phyloP scores from a whole-genome alignment of 92 coral and sea anemone genomes.

The Montipora capitata region DNA sequence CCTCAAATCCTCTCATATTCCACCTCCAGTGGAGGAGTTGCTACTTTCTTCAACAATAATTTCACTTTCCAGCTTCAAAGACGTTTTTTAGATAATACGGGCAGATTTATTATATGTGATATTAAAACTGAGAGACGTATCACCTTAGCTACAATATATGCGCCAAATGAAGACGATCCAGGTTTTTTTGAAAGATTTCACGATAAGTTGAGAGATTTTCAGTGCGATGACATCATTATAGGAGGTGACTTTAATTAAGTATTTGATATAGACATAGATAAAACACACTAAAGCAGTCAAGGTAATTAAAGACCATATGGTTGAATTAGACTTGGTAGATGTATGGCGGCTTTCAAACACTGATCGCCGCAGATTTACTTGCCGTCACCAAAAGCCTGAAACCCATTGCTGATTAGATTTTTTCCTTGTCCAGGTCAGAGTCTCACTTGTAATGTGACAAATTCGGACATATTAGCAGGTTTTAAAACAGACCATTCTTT shows the following conservation, averaged over 20 bases:
- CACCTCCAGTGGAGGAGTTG: too few relatives aligned
- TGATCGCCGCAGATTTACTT: conserved; percentile 12
- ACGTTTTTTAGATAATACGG: not conserved
- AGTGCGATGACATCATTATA: too few relatives aligned
- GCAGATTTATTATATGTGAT: conserved; percentile 18
- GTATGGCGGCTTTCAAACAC: too few relatives aligned
- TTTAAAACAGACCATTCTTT: conserved; percentile 10
- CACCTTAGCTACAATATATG: conserved; percentile 22
- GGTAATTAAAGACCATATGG: conserved; percentile 28
- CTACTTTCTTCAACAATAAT: too few relatives aligned
- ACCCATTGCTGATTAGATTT: conserved; percentile 23
- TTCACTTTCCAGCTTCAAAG: too few relatives aligned
- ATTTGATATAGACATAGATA: too few relatives aligned
- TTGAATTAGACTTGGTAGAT: conserved; percentile 20
- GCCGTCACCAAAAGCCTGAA: conserved; percentile 2
- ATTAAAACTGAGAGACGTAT: not conserved
- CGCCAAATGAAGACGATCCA: conserved; percentile 28
- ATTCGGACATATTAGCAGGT: conserved; percentile 19
- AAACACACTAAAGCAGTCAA: conserved; percentile 16
- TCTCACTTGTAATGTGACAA: conserved; percentile 18
- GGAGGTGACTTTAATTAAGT: too few relatives aligned
- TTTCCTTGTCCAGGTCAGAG: not conserved
- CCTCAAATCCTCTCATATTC: too few relatives aligned
- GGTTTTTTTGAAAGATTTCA: conserved; percentile 20
- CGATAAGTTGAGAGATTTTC: not conserved